These are phyloP conservation scores for Gymnocephalus cernua DNA, from an alignment of 2,113 vertebrate genomes.

Conservation along the genomic window DNA sequence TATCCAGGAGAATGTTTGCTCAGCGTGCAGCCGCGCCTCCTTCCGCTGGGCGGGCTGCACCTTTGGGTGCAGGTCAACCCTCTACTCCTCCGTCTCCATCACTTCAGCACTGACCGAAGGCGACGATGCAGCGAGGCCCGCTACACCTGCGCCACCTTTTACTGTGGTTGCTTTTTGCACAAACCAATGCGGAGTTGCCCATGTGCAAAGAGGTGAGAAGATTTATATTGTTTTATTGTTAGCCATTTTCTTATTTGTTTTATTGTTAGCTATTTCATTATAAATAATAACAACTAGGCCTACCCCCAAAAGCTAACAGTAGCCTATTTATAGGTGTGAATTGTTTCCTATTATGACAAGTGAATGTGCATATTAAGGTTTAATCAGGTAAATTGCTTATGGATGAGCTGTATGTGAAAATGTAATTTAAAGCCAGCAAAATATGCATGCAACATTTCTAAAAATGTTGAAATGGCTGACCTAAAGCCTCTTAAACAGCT, in stretches of 20 bases:
- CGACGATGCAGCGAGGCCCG: constrained; percentile 52
- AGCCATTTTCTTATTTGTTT: constrained; percentile 3
- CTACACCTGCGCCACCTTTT: constrained; percentile 31
- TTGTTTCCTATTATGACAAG: background rate
- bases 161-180: constrained; percentile 60
- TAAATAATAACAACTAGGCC: background rate
- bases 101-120: constrained; percentile 36
- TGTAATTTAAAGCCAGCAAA: background rate
- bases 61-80: constrained; percentile 48
- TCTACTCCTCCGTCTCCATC: constrained; percentile 46
- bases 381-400: background rate
- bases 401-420: background rate
- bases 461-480: background rate
- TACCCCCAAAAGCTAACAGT: background rate
- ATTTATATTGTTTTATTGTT: background rate
- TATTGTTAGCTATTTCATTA: background rate
- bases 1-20: background rate
- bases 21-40: constrained; percentile 56
- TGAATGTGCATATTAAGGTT: background rate
- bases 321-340: background rate
- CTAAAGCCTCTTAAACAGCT: background rate
- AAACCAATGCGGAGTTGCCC: constrained; percentile 76
- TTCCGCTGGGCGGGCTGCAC: constrained; percentile 16
- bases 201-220: constrained; percentile 86
- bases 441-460: background rate